These are phyloP conservation scores for Nephrotoma guestfalica DNA, from an alignment of 2,888 invertebrate species.

Conservation along the genomic window DNA sequence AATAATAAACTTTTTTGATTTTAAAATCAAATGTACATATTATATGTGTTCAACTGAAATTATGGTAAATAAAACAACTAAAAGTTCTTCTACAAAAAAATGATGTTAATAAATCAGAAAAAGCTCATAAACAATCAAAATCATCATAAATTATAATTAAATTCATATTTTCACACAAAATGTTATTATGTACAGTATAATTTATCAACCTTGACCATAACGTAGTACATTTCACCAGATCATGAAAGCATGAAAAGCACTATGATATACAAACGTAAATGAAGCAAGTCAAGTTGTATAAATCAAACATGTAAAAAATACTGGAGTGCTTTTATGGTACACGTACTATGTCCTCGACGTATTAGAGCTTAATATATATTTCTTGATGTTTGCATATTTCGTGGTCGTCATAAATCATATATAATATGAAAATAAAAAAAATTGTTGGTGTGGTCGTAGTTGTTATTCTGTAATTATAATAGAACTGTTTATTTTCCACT, in stretches of 20 bases:
- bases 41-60: neutral
- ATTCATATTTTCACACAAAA: neutral
- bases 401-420: neutral
- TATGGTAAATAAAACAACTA: neutral
- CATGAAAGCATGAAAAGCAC: neutral
- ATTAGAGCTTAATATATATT: neutral
- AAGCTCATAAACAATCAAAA: neutral
- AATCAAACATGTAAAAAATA: neutral
- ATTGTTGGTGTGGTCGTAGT: neutral
- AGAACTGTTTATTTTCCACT: no score
- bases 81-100: neutral
- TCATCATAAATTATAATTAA: neutral
- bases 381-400: neutral
- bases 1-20: neutral
- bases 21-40: neutral
- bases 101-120: neutral
- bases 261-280: neutral
- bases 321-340: neutral
- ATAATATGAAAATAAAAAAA: neutral
- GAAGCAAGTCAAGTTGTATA: neutral
- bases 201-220: neutral
- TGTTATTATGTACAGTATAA: neutral
- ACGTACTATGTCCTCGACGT: neutral
- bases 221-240: neutral
- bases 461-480: neutral